Base-by-base conservation (phyloP, 2,888 invertebrate genomes). In the Sicus ferrugineus region DNA sequence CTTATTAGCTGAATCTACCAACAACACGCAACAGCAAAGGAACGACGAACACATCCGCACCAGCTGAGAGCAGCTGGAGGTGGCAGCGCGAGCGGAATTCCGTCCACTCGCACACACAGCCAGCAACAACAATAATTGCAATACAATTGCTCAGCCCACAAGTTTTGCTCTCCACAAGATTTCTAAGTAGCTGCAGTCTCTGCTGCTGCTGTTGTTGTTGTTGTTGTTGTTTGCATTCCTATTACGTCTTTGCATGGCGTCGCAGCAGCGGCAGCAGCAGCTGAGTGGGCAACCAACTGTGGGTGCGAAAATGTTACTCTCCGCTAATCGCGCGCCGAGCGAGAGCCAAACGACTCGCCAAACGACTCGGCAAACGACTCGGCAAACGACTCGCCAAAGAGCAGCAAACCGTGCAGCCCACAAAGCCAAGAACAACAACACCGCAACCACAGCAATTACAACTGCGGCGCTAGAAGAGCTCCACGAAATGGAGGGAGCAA, bases 111-210 rank as follows among this genome's bases (percentile, higher is more conserved):
- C n/a, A n/a, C n/a, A n/a, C n/a, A n/a, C n/a, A n/a, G n/a, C n/a
- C n/a, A n/a, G n/a, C n/a, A n/a, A n/a, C n/a, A n/a, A n/a, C n/a
- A n/a, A n/a, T n/a, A n/a, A n/a, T n/a, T n/a, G n/a, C n/a, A n/a
- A n/a, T n/a, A n/a, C n/a, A n/a, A n/a, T n/a, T n/a, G n/a, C n/a
- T n/a, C n/a, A n/a, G n/a, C n/a, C n/a, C n/a, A n/a, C n/a, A n/a
- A n/a, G n/a, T n/a, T n/a, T n/a, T n/a, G n/a, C n/a, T n/a, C n/a
- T n/a, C n/a, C n/a, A n/a, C n/a, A n/a, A n/a, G n/a, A n/a, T n/a
- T n/a, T n/a, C n/a, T n/a, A n/a, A n/a, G n/a, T n/a, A n/a, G 75
- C 78, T 80, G 79, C 70, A 78, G 79, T 78, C 73, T 75, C 67
- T 75, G 78, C 78, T 82, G 82, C 79, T 80, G 81, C 74, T 28